Base-by-base conservation (phyloP, 2,888 invertebrate species). In the Drosophila greeni region DNA sequence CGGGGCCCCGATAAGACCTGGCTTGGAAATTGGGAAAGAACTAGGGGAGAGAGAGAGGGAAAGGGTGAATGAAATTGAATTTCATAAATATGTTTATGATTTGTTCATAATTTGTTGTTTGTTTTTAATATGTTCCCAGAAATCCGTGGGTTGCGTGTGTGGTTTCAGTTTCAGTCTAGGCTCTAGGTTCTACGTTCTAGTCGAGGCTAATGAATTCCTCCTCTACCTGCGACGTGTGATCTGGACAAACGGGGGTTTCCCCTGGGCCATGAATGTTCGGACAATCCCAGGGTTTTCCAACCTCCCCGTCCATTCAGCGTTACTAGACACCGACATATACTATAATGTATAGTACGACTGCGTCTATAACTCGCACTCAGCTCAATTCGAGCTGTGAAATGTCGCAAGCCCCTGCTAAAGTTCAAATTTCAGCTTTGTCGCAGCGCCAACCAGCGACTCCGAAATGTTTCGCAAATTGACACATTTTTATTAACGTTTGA, bases 41-140 rank as follows among this genome's bases (percentile, higher is more conserved):
- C 37, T 18, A 18, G 14, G 24, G 16, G 23, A 18, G 37, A 47
- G 24, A 47, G n/a, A 23, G 37, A 18, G 20, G 39, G 42, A 52
- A 67, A 57, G 79, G 69, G 66, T 84, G 85, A 75, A 81, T 82
- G 82, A 83, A 73, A 70, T 82, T 59, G 40, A 72, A 68, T 66
- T 84, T 81, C 82, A 83, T 79, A 83, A 77, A 77, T 82, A 80
- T 70, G 72, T 67, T 75, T 82, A 67, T 75, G 77, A 66, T 67
- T 76, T 68, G 51, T 76, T 70, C 65, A 84, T 76, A 74, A 82
- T 79, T 84, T 75, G 37, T 60, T 74, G 62, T 73, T 69, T 70
- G 70, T 64, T 55, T 75, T 70, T 65, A 66, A 83, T 70, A 74
- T 57, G 43, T 82, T 77, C 82, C 26, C 39, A 51, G 82, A 79